Evolutionary conservation across 2,888 invertebrate species (phyloP), one percentile per base, ranked within the genome.

Genomic region (Pristionchus japonicus): DNA sequence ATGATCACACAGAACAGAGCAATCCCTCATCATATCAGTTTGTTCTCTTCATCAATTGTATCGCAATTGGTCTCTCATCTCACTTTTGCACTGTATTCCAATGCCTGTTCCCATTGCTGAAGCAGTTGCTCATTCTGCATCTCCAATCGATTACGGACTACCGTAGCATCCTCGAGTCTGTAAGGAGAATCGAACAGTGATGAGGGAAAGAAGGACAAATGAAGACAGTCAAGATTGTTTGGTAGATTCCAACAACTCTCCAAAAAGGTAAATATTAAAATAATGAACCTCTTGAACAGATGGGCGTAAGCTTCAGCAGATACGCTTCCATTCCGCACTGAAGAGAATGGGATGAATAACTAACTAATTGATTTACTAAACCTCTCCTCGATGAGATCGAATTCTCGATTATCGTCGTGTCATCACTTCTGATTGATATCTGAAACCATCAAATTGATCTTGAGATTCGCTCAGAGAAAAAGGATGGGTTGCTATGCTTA

Each of bases 371-470:
- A 15, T 34, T 13, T 34, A 37, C 4, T 7, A 31, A 34, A 70
- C 70, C 43, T 80, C 34, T 80, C 27, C 43, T 80, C 6, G 80
- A 80, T 34, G 47, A 47, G 40, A 80, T 80, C 15, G 80, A 80
- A 47, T 80, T 80, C n/a, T 80, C 80, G n/a, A 80, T 80, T 34
- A 80, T 80, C 3, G 80, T 80, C 9, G 80, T 80, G n/a, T 80
- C 80, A 43, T 80, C 80, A 47, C 80, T 80, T 23, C 43, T 80
- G 47, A 80, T 80, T 47, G 80, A 80, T 80, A 80, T 80, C 80
- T 80, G 47, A 43, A 80, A 6, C 23, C 17, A 43, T 27, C 47
- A 43, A 6, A n/a, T 80, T 13, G 27, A 34, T 80, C 37, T 31
- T 27, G 9, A 64, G 31, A 31, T 31, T 11, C n/a, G 64, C 13